A percentile compares a stretch with the other conserved stretches of the same genome.
phyloP scores from a whole-genome alignment of 2,113 vertebrate genomes.

The Scomber colias region DNA sequence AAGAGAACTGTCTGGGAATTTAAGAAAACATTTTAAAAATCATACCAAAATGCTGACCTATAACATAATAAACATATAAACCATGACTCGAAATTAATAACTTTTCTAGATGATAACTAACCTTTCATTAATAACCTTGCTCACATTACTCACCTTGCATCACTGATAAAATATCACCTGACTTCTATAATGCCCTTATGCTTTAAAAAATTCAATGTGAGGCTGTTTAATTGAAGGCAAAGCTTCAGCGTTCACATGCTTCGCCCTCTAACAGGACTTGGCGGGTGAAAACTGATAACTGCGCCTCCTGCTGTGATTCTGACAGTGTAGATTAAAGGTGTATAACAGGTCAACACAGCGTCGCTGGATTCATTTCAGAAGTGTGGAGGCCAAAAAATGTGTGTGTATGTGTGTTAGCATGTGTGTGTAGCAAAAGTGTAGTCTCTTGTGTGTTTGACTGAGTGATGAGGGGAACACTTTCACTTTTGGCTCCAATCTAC shows the following conservation, averaged over 20 bases:
- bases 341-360: background rate
- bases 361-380: no score
- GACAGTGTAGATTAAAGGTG: constrained; percentile 7
- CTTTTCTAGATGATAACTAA: background rate
- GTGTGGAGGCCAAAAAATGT: no score
- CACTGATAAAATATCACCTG: background rate
- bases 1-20: background rate
- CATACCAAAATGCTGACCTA: no score
- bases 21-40: no score
- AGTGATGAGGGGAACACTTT: no score
- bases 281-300: background rate
- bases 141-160: no score
- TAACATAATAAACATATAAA: no score
- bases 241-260: background rate
- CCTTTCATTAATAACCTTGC: background rate
- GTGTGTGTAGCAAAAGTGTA: no score
- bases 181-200: background rate
- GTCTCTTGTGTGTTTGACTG: no score
- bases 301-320: constrained; percentile 31
- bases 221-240: background rate
- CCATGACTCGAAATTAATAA: background rate
- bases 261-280: background rate
- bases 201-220: constrained; percentile 13
- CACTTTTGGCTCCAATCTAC: no score
- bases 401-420: no score